Evolutionary conservation across 1,140 invertebrate genomes (phyloP).

Genomic region (Cotesia vestalis): DNA sequence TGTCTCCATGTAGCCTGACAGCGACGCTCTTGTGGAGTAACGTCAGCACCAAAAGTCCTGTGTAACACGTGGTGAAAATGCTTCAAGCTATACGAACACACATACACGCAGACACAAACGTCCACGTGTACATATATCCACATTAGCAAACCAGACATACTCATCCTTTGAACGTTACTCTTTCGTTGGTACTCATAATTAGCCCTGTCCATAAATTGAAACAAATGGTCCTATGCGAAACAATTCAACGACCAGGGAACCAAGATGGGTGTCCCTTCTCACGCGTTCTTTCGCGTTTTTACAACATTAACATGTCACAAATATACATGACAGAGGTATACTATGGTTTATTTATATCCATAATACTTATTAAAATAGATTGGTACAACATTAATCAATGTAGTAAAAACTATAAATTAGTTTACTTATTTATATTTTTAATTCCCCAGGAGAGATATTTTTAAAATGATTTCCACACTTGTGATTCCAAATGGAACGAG

Average conservation of each 20-base stretch:
- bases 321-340: too few relatives aligned
- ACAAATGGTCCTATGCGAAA: conserved; percentile 53
- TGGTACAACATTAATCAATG: too few relatives aligned
- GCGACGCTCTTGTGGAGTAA: conserved; percentile 59
- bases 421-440: too few relatives aligned
- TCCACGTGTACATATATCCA: not conserved
- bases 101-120: not conserved
- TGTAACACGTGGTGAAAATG: conserved; percentile 35
- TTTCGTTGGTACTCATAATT: conserved; percentile 51
- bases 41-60: conserved; percentile 43
- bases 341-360: too few relatives aligned
- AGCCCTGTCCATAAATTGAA: conserved; percentile 61
- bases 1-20: conserved; percentile 66
- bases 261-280: conserved; percentile 49
- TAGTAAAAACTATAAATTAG: too few relatives aligned
- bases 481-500: too few relatives aligned
- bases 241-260: conserved; percentile 45
- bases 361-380: too few relatives aligned
- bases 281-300: conserved; percentile 41
- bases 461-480: too few relatives aligned
- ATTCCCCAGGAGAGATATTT: too few relatives aligned
- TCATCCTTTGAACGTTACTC: conserved; percentile 43
- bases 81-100: not conserved
- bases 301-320: not conserved
- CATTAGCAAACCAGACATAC: conserved; percentile 6